Evolutionary conservation across 1,140 invertebrate genomes (phyloP).

Genomic region (Drosophila malerkotliana): DNA sequence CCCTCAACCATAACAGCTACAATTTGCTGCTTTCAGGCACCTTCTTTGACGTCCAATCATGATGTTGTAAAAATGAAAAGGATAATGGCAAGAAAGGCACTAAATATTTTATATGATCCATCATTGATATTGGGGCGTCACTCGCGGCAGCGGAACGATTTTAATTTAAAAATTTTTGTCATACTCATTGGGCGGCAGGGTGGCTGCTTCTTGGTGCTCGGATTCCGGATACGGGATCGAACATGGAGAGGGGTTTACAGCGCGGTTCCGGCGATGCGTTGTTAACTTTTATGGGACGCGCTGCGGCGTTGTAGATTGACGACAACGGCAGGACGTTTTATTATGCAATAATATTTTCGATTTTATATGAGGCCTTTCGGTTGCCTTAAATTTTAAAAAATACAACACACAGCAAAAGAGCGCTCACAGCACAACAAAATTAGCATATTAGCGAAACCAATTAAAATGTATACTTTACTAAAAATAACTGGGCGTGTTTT

Average conservation of each 20-base stretch:
- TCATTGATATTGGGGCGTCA: slow-evolving; percentile 64
- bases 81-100: slow-evolving; percentile 56
- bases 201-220: not conserved
- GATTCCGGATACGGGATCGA: slow-evolving; percentile 14
- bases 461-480: slow-evolving; percentile 56
- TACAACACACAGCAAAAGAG: not conserved
- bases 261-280: slow-evolving; percentile 59
- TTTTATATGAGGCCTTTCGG: slow-evolving; percentile 56
- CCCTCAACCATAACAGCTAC: slow-evolving; percentile 7
- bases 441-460: slow-evolving; percentile 41
- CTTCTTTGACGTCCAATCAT: slow-evolving; percentile 56
- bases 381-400: slow-evolving; percentile 46
- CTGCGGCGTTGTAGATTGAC: slow-evolving; percentile 37
- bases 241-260: slow-evolving; percentile 48
- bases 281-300: slow-evolving; percentile 73
- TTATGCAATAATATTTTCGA: slow-evolving; percentile 80
- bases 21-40: slow-evolving; percentile 25
- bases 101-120: slow-evolving; percentile 81
- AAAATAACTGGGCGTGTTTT: slow-evolving; percentile 18
- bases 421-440: not conserved
- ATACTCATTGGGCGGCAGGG: slow-evolving; percentile 57
- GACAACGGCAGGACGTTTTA: slow-evolving; percentile 53
- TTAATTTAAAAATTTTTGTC: slow-evolving; percentile 79
- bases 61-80: slow-evolving; percentile 65
- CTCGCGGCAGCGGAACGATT: slow-evolving; percentile 47